Conservation (phyloP, 2,888 invertebrate species). For the Drosophila pegasa region DNA sequence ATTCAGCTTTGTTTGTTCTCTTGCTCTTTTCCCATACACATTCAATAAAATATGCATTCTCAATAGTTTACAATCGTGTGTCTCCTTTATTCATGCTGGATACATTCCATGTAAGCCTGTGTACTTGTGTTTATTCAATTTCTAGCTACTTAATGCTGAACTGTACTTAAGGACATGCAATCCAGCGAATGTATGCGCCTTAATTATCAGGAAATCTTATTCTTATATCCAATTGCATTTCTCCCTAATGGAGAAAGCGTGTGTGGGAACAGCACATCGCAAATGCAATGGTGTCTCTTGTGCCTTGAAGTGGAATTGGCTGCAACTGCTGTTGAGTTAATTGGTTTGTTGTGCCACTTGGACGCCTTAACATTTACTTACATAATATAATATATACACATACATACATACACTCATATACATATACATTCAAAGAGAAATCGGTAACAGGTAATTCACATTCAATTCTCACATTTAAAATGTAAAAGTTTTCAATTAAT, state of each 20-base stretch:
- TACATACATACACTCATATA: constrained; percentile 19
- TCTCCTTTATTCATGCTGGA: constrained; percentile 28
- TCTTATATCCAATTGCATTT: background rate
- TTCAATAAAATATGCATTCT: constrained; percentile 76
- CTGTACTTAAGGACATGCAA: constrained; percentile 27
- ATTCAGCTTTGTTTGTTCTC: background rate
- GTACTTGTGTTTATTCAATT: constrained; percentile 34
- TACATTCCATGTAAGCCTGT: constrained; percentile 16
- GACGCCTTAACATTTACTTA: constrained; percentile 44
- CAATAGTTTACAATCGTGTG: constrained; percentile 62
- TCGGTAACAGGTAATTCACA: constrained; percentile 71
- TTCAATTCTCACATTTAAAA: constrained; percentile 75
- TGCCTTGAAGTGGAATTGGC: constrained; percentile 20
- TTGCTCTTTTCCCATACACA: constrained; percentile 50
- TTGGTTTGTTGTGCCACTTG: constrained; percentile 51
- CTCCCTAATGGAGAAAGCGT: constrained; percentile 7
- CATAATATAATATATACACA: constrained; percentile 20
- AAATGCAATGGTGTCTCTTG: constrained; percentile 15
- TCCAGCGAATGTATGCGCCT: constrained; percentile 22
- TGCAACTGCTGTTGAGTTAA: constrained; percentile 38
- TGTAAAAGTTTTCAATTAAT: constrained; percentile 70
- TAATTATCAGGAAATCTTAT: constrained; percentile 11
- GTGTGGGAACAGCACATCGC: constrained; percentile 23
- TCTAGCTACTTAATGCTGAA: constrained; percentile 55
- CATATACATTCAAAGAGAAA: constrained; percentile 38